Conservation (phyloP, 2,113 vertebrate genomes). For the Canis aureus region DNA sequence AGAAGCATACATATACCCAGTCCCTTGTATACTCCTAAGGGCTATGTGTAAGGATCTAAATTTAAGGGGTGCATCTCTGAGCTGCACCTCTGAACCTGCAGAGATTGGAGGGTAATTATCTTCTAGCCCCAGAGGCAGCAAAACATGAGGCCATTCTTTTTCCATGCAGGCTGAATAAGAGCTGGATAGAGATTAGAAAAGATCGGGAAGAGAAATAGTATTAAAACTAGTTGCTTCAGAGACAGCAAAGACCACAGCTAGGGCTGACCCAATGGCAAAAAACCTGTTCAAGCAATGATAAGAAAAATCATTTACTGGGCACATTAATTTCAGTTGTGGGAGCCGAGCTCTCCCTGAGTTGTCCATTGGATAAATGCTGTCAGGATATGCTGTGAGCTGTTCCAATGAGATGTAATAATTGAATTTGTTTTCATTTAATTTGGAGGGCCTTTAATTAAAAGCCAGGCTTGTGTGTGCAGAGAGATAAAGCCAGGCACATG, state of each 20-base stretch:
- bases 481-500: conserved; percentile 89
- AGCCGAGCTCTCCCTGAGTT: conserved; percentile 81
- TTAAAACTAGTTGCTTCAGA: conserved; percentile 75
- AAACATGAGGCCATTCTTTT: background rate
- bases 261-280: conserved; percentile 77
- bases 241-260: conserved; percentile 74
- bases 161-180: conserved; percentile 43
- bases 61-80: conserved; percentile 50
- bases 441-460: conserved; percentile 92
- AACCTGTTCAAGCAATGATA: conserved; percentile 86
- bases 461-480: conserved; percentile 87
- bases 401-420: conserved; percentile 91
- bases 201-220: conserved; percentile 50
- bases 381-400: conserved; percentile 84
- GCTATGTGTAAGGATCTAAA: conserved; percentile 40
- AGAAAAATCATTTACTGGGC: conserved; percentile 86
- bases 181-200: conserved; percentile 32
- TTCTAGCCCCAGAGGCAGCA: background rate
- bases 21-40: background rate
- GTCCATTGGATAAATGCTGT: conserved; percentile 82
- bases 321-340: conserved; percentile 84
- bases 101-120: conserved; percentile 57
- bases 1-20: background rate
- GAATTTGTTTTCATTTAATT: conserved; percentile 93
- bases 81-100: background rate